Percentiles rank a stretch among this genome's conserved stretches.
These are phyloP conservation scores for Sigmodon hispidus DNA, from an alignment of 2,113 vertebrate genomes.

Conservation along the genomic window DNA sequence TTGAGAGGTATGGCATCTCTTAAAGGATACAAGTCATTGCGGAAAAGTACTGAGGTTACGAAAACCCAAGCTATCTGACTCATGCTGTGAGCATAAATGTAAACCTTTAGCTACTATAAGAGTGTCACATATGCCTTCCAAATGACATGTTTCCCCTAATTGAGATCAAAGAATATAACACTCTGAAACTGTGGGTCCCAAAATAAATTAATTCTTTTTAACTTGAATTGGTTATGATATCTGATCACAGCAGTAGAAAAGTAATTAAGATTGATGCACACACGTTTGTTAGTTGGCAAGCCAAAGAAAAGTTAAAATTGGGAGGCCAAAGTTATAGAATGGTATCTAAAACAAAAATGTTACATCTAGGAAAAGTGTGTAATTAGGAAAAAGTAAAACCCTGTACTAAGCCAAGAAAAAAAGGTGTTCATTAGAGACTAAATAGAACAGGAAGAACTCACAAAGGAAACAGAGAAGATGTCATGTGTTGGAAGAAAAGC, in stretches of 20 bases:
- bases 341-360: background rate
- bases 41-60: background rate
- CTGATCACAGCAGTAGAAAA: background rate
- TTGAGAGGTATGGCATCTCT: background rate
- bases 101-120: background rate
- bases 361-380: background rate
- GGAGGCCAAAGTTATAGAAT: background rate
- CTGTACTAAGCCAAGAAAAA: background rate
- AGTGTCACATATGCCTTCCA: background rate
- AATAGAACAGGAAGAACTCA: background rate
- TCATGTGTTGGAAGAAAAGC: background rate
- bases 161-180: background rate
- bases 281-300: background rate
- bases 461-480: background rate
- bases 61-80: background rate
- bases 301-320: background rate
- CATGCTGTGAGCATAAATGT: background rate
- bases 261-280: background rate
- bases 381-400: background rate
- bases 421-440: background rate
- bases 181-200: background rate
- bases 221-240: background rate
- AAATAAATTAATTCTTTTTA: background rate
- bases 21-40: background rate
- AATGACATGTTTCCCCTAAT: background rate